A percentile compares a stretch with the other conserved stretches of the same genome.
Conservation (phyloP, 2,113 vertebrate species). For the Mormoops blainvillei region DNA sequence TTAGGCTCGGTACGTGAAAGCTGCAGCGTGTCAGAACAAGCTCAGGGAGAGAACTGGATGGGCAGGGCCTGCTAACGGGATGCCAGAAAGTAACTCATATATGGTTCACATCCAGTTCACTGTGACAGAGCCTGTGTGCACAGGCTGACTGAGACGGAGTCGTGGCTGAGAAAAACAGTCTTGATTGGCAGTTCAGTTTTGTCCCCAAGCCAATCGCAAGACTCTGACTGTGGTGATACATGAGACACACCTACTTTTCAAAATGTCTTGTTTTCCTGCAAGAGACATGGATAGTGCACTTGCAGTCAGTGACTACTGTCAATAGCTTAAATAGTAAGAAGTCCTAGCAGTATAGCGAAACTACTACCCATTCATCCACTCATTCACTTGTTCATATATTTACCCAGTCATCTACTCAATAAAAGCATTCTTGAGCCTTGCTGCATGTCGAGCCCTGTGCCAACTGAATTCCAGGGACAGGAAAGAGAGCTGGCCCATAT, state of each 20-base stretch:
- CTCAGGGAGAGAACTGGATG: not conserved
- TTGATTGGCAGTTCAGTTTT: not conserved
- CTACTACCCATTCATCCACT: not conserved
- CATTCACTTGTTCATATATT: not conserved
- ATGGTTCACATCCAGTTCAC: not conserved
- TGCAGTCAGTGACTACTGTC: not conserved
- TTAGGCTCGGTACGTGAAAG: not conserved
- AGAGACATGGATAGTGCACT: not conserved
- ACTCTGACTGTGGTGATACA: not conserved
- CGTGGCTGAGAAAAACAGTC: not conserved
- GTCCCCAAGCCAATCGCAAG: not conserved
- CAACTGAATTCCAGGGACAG: too few relatives aligned
- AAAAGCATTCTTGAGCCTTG: not conserved
- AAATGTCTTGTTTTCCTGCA: not conserved
- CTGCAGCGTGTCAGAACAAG: slow-evolving; percentile 39
- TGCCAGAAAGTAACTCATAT: not conserved
- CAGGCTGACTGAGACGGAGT: not conserved
- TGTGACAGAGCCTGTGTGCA: not conserved
- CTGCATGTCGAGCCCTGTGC: not conserved
- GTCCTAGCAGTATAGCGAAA: not conserved
- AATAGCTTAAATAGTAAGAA: not conserved
- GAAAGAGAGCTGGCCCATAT: not conserved
- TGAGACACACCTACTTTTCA: not conserved
- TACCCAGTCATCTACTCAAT: not conserved
- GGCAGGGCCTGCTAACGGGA: not conserved